Conservation (phyloP, 1,140 invertebrate species). For the Pogonomyrmex barbatus region DNA sequence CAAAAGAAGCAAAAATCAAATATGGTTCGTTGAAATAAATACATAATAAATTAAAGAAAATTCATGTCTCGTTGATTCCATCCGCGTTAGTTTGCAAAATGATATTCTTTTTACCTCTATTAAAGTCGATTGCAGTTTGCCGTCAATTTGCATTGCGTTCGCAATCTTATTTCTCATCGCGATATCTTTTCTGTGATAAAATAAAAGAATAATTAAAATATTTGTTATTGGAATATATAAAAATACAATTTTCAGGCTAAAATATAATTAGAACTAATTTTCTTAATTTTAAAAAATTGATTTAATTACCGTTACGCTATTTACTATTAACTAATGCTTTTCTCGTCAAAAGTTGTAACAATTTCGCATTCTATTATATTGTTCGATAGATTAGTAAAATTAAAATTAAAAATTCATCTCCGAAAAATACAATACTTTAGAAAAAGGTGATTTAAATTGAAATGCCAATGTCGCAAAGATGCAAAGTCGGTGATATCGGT, state of each 20-base stretch:
- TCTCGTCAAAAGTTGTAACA: neutral
- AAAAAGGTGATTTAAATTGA: neutral
- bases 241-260: neutral
- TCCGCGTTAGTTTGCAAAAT: neutral
- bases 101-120: neutral
- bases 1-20: neutral
- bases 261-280: neutral
- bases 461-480: neutral
- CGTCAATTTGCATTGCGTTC: neutral
- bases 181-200: neutral
- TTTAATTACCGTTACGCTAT: neutral
- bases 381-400: neutral
- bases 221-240: neutral
- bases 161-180: neutral
- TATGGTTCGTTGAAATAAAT: neutral
- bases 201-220: neutral
- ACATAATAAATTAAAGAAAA: constrained; percentile 1
- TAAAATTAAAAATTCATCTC: neutral
- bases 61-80: neutral
- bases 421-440: neutral
- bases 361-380: neutral
- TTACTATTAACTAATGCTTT: neutral
- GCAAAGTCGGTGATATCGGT: neutral
- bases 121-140: neutral
- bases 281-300: neutral